phyloP scores from a whole-genome alignment of 1,140 invertebrate species.

The Lerema accius region DNA sequence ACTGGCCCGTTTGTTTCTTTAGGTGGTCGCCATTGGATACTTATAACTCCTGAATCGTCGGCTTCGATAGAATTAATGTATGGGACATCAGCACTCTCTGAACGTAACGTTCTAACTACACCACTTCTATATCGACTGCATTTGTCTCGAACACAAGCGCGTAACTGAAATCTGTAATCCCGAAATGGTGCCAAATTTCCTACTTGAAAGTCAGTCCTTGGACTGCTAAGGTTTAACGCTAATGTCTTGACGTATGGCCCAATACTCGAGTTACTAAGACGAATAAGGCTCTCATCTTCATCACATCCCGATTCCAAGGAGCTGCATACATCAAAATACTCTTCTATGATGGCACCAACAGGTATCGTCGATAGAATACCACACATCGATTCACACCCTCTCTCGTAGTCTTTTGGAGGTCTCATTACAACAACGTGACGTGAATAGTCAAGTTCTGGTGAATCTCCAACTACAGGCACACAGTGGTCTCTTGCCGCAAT shows the following conservation, averaged over 20 bases:
- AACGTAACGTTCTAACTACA: constrained; percentile 58
- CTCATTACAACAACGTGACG: constrained; percentile 65
- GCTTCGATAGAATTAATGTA: constrained; percentile 39
- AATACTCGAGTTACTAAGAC: constrained; percentile 47
- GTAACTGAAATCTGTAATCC: constrained; percentile 68
- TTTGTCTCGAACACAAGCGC: constrained; percentile 51
- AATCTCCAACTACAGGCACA: constrained; percentile 39
- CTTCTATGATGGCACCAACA: constrained; percentile 62
- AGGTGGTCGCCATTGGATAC: constrained; percentile 62
- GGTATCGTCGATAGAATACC: constrained; percentile 59
- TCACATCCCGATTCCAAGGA: constrained; percentile 46
- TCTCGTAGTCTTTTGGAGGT: constrained; percentile 66
- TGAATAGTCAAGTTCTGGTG: constrained; percentile 54
- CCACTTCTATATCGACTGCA: constrained; percentile 60
- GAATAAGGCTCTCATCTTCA: constrained; percentile 41
- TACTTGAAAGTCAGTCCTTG: constrained; percentile 54
- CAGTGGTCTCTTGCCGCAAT: constrained; percentile 55
- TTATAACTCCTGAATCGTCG: constrained; percentile 44
- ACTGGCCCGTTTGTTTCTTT: constrained; percentile 62
- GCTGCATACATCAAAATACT: constrained; percentile 66
- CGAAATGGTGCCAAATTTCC: constrained; percentile 62
- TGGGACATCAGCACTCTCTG: constrained; percentile 56
- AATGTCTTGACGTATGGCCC: constrained; percentile 50
- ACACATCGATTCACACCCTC: constrained; percentile 69
- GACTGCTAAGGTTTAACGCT: constrained; percentile 50